Evolutionary conservation across 2,113 vertebrate species (phyloP).

Genomic region (Phalacrocorax pelagicus): DNA sequence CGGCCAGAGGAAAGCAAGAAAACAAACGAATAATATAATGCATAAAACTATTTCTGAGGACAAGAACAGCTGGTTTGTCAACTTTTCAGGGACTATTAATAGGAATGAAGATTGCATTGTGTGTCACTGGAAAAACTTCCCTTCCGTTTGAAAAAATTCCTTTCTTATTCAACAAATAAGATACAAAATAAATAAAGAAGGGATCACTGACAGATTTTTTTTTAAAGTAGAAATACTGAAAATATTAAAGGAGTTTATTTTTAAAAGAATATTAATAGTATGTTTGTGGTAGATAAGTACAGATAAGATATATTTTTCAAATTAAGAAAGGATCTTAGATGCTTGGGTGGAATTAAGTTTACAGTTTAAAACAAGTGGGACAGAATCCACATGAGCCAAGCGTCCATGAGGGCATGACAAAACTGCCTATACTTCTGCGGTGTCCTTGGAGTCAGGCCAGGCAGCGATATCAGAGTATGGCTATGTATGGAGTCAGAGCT

Average conservation of each 20-base stretch:
- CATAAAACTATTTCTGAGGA: conserved; percentile 2
- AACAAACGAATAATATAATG: not conserved
- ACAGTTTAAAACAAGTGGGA: not conserved
- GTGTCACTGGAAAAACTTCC: not conserved
- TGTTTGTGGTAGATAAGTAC: not conserved
- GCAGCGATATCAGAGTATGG: not conserved
- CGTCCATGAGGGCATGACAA: not conserved
- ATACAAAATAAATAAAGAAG: not conserved
- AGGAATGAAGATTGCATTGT: conserved; percentile 17
- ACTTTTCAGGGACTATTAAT: conserved; percentile 11
- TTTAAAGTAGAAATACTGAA: not conserved
- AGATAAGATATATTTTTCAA: not conserved
- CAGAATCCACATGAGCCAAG: not conserved
- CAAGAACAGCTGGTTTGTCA: conserved; percentile 39
- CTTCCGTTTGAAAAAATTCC: not conserved
- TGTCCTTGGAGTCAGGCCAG: not conserved
- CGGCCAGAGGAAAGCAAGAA: not conserved
- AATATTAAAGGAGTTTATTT: not conserved
- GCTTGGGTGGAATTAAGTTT: not conserved
- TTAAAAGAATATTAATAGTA: not conserved
- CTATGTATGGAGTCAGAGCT: not conserved
- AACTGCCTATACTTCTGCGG: not conserved
- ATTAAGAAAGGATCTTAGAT: fast-evolving
- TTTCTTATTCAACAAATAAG: not conserved
- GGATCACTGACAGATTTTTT: not conserved